Percentiles rank a stretch among this genome's conserved stretches.
phyloP scores from a whole-genome alignment of 2,888 invertebrate genomes.

The Synanthedon andrenaeformis region DNA sequence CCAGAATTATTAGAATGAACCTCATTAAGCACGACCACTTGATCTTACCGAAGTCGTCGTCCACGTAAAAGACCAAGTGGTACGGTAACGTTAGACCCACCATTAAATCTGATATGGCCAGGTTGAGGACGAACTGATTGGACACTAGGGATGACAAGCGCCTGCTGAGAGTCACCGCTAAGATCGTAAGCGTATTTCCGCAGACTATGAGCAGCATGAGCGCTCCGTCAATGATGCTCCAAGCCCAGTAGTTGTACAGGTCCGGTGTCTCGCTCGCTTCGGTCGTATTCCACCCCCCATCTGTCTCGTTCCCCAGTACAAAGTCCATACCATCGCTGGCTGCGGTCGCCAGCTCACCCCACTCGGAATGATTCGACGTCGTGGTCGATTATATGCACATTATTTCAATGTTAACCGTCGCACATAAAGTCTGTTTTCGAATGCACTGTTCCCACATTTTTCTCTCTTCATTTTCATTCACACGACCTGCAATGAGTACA shows the following conservation, averaged over 20 bases:
- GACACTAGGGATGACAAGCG: constrained; percentile 78
- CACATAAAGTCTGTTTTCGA: constrained; percentile 20
- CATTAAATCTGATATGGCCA: constrained; percentile 83
- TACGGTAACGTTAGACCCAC: constrained; percentile 83
- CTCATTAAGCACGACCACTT: constrained; percentile 76
- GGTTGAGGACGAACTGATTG: constrained; percentile 82
- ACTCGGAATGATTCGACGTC: constrained; percentile 54
- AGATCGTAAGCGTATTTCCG: constrained; percentile 82
- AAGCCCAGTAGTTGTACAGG: constrained; percentile 66
- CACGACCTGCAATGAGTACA: constrained; percentile 26
- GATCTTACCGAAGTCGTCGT: constrained; percentile 69
- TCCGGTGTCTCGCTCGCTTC: constrained; percentile 20
- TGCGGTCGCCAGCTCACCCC: constrained; percentile 58
- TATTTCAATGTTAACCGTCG: constrained; percentile 37
- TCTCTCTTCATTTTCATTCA: constrained; percentile 13
- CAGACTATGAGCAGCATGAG: constrained; percentile 76
- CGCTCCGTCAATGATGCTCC: constrained; percentile 76
- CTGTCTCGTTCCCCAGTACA: constrained; percentile 50
- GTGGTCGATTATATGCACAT: constrained; percentile 53
- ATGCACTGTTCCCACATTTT: constrained; percentile 35
- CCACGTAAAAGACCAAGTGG: constrained; percentile 80
- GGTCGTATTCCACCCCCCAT: constrained; percentile 16
- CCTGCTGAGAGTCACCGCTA: constrained; percentile 78
- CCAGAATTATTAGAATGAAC: constrained; percentile 80
- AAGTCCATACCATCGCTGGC: constrained; percentile 68